Evolutionary conservation across 2,113 vertebrate genomes (phyloP).

Genomic region (Psammodynastes pulverulentus): DNA sequence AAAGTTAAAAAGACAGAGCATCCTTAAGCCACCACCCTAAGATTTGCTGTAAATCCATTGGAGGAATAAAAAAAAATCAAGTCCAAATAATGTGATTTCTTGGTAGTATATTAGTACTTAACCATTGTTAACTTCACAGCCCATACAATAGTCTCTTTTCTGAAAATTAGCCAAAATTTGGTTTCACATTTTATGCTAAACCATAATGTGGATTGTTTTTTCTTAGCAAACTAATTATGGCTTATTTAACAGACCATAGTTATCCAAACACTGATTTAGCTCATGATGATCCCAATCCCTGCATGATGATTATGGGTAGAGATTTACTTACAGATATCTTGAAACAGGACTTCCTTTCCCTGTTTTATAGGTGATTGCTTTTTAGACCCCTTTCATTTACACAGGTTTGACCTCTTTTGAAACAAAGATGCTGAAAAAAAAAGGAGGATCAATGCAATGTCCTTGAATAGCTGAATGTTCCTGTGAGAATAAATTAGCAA

Average conservation of each 20-base stretch:
- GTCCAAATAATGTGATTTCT: background rate
- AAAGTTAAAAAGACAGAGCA: background rate
- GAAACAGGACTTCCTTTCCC: background rate
- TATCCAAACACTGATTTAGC: background rate
- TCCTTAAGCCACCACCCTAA: background rate
- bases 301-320: background rate
- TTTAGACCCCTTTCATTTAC: background rate
- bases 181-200: background rate
- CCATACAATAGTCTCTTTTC: background rate
- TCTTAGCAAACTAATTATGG: background rate
- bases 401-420: background rate
- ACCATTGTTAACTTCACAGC: background rate
- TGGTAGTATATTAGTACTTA: background rate
- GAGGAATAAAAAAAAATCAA: background rate
- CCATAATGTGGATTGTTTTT: background rate
- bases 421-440: background rate
- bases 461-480: conserved; percentile 28
- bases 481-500: conserved; percentile 29
- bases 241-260: background rate
- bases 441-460: background rate
- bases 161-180: background rate
- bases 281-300: background rate
- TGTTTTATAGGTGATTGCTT: background rate
- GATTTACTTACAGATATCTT: background rate
- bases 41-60: background rate